These are phyloP conservation scores for Meloidogyne chitwoodi DNA, from an alignment of 1,140 invertebrate species.

Conservation along the genomic window DNA sequence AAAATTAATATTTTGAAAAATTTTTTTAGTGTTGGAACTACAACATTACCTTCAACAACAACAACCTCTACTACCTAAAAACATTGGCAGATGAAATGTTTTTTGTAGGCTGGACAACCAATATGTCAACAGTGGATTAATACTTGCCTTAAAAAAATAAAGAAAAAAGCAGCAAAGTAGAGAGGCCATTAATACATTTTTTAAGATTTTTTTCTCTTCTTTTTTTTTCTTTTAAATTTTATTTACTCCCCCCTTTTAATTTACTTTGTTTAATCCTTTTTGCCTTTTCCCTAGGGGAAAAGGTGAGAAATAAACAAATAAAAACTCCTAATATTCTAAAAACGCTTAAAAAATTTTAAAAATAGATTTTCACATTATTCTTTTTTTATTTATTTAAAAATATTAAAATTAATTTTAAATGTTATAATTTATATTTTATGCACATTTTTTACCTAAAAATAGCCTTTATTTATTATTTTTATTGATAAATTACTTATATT, in stretches of 20 bases:
- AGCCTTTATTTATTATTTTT: neutral
- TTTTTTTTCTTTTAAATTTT: neutral
- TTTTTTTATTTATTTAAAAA: neutral
- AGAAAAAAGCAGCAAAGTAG: neutral
- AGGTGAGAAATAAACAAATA: neutral
- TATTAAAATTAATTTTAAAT: neutral
- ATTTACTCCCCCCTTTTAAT: neutral
- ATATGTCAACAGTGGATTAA: neutral
- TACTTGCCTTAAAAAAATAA: neutral
- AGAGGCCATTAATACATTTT: neutral
- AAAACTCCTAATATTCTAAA: neutral
- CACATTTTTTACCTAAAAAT: neutral
- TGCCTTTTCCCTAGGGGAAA: neutral
- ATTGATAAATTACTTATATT: neutral
- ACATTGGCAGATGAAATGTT: neutral
- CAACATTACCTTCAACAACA: neutral
- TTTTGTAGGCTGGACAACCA: neutral
- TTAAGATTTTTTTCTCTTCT: neutral
- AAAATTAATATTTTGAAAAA: no score
- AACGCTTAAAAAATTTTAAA: neutral
- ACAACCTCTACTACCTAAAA: neutral
- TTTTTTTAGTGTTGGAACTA: neutral
- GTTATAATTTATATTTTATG: no score
- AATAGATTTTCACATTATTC: neutral
- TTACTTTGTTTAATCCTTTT: neutral